phyloP scores from a whole-genome alignment of 2,888 invertebrate species.

The Allygus modestus region DNA sequence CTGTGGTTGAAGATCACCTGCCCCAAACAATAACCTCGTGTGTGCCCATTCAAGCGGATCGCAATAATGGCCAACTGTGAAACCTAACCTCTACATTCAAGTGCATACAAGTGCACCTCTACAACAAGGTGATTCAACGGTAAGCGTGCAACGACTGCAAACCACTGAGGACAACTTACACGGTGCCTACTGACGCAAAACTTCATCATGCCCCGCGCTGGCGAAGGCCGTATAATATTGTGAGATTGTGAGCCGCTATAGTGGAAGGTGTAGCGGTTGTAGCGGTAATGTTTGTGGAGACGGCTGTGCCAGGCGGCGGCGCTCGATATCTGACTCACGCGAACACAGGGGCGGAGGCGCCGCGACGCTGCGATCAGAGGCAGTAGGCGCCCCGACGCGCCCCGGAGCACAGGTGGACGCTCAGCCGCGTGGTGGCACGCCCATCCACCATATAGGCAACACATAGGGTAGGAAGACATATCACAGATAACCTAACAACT shows the following conservation, averaged over 20 bases:
- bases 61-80: too few relatives aligned
- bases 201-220: constrained; percentile 25
- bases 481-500: too few relatives aligned
- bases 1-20: too few relatives aligned
- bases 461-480: too few relatives aligned
- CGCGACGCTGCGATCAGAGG: neutral
- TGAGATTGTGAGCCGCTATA: neutral
- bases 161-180: too few relatives aligned
- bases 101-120: too few relatives aligned
- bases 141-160: too few relatives aligned
- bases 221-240: neutral
- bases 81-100: too few relatives aligned
- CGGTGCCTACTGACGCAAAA: constrained; percentile 25
- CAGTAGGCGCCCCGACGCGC: constrained; percentile 1
- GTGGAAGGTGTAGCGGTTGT: neutral
- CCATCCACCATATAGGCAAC: neutral
- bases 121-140: too few relatives aligned
- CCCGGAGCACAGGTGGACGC: neutral
- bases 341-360: neutral
- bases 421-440: neutral
- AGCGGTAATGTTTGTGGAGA: constrained; percentile 47
- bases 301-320: constrained; percentile 40
- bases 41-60: too few relatives aligned
- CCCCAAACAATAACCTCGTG: too few relatives aligned
- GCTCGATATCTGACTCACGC: constrained; percentile 51